Conservation (phyloP, 1,140 invertebrate genomes). For the Trichonephila clavata region DNA sequence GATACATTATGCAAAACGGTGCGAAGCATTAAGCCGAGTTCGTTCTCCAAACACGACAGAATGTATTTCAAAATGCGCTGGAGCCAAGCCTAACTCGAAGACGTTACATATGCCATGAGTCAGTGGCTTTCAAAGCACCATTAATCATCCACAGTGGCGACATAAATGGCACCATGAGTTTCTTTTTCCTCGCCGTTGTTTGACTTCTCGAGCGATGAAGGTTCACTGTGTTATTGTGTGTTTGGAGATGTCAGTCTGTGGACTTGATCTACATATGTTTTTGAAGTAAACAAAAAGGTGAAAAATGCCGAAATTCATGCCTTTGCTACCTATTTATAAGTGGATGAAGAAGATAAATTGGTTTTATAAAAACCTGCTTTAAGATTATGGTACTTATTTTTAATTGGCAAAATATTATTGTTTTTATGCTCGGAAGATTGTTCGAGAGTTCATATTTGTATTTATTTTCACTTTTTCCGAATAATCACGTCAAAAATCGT, state of each 20-base stretch:
- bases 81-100: neutral
- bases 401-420: no score
- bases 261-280: neutral
- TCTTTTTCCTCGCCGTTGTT: constrained; percentile 15
- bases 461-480: no score
- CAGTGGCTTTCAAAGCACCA: constrained; percentile 27
- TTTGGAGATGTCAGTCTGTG: neutral
- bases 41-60: no score
- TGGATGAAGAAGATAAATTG: no score
- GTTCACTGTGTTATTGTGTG: neutral
- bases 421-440: no score
- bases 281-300: neutral
- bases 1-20: constrained; percentile 54
- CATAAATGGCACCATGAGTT: neutral
- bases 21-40: neutral
- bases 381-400: no score
- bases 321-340: neutral
- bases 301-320: neutral
- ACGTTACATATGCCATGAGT: neutral
- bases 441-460: no score
- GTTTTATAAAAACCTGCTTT: no score
- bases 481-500: no score
- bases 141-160: constrained; percentile 58
- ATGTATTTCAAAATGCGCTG: neutral
- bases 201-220: neutral